Percentiles rank a stretch among this genome's conserved stretches.
Conservation (phyloP, 2,797 vertebrate species). For the Argyrosomus regius region DNA sequence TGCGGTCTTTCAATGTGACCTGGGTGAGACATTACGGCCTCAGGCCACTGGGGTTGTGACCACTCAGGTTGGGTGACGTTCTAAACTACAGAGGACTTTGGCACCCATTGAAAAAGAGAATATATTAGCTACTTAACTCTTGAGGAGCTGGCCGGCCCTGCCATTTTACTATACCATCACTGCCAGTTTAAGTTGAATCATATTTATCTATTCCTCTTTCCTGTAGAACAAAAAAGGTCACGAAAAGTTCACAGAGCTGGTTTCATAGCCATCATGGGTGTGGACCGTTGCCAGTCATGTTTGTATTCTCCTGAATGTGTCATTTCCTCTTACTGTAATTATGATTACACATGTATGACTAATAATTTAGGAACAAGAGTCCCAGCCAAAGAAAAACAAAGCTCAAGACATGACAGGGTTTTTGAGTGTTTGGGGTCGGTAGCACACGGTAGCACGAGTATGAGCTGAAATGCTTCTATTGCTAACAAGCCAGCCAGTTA, state of each 20-base stretch:
- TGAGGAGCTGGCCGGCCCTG: background rate
- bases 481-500: background rate
- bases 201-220: background rate
- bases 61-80: constrained; percentile 21
- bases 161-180: background rate
- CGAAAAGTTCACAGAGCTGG: constrained; percentile 8
- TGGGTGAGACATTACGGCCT: constrained; percentile 20
- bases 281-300: constrained; percentile 25
- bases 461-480: background rate
- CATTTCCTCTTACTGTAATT: constrained; percentile 53
- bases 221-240: constrained; percentile 15
- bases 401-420: background rate
- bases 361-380: constrained; percentile 30
- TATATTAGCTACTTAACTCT: background rate
- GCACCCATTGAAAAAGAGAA: constrained; percentile 4
- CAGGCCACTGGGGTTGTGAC: constrained; percentile 34
- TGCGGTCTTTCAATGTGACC: constrained; percentile 28
- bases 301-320: constrained; percentile 32
- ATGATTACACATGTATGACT: constrained; percentile 38
- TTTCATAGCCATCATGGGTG: constrained; percentile 30
- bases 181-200: background rate
- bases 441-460: background rate
- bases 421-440: background rate
- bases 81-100: constrained; percentile 4
- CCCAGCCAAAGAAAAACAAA: background rate